Evolutionary conservation across 2,113 vertebrate species (phyloP).

Genomic region (Notechis scutatus): DNA sequence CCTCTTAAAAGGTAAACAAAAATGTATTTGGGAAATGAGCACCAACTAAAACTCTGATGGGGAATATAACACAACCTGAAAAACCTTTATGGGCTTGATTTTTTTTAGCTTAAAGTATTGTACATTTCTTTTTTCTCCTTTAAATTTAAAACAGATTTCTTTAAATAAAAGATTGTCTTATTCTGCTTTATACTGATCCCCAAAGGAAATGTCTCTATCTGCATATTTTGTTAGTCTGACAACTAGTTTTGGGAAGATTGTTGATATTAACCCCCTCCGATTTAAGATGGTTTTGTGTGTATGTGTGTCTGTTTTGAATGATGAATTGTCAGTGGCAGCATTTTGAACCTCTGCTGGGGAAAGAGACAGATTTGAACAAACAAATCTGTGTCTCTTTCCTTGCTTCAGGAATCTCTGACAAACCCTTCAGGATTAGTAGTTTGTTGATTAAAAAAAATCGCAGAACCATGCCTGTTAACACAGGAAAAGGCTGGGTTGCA

Average conservation of each 20-base stretch:
- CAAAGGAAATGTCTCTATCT: background rate
- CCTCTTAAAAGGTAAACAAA: background rate
- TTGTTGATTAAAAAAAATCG: background rate
- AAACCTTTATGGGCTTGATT: background rate
- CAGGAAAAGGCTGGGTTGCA: background rate
- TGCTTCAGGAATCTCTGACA: conserved; percentile 23
- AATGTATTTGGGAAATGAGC: background rate
- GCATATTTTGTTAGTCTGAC: background rate
- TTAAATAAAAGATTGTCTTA: background rate
- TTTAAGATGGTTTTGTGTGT: background rate
- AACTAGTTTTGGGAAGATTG: background rate
- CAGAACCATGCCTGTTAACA: background rate
- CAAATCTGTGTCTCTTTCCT: background rate
- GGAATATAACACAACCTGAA: background rate
- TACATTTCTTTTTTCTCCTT: background rate
- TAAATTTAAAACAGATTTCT: background rate
- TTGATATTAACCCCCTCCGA: background rate
- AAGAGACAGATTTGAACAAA: background rate
- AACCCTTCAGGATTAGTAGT: background rate
- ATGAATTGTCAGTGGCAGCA: background rate
- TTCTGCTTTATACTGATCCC: background rate
- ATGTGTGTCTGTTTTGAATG: background rate
- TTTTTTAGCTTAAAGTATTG: background rate
- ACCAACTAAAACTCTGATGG: background rate
- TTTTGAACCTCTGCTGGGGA: background rate